These are phyloP conservation scores for Okamejei kenojei DNA, from an alignment of 2,797 vertebrate genomes.

Conservation along the genomic window DNA sequence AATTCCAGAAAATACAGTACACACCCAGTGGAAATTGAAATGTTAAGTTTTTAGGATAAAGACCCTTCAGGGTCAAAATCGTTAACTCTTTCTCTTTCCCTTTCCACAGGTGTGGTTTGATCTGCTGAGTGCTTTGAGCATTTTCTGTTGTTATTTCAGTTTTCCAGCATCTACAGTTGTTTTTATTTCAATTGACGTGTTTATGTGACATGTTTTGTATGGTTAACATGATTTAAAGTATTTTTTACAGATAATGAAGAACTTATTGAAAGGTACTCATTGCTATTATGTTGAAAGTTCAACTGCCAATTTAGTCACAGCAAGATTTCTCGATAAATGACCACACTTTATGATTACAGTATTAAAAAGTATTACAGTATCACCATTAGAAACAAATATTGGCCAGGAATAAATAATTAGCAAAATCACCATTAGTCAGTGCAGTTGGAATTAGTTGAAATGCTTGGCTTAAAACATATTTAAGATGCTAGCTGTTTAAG, in stretches of 20 bases:
- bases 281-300: not conserved
- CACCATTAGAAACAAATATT: not conserved
- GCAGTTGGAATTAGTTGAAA: not conserved
- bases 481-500: not conserved
- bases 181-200: not conserved
- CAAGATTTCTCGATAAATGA: not conserved
- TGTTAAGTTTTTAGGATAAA: no score
- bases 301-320: not conserved
- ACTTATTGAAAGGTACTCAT: not conserved
- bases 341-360: not conserved
- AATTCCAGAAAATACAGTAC: not conserved
- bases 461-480: not conserved
- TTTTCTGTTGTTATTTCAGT: no score
- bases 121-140: no score
- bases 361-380: no score
- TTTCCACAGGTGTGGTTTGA: no score
- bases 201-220: not conserved
- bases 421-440: not conserved
- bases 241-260: not conserved
- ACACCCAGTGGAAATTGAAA: no score
- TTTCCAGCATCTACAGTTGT: no score
- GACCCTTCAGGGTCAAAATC: no score
- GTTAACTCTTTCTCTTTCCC: no score
- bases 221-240: not conserved
- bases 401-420: not conserved